A percentile compares a stretch with the other conserved stretches of the same genome.
phyloP scores from a whole-genome alignment of 2,797 vertebrate species.

The Diplodus sargus region DNA sequence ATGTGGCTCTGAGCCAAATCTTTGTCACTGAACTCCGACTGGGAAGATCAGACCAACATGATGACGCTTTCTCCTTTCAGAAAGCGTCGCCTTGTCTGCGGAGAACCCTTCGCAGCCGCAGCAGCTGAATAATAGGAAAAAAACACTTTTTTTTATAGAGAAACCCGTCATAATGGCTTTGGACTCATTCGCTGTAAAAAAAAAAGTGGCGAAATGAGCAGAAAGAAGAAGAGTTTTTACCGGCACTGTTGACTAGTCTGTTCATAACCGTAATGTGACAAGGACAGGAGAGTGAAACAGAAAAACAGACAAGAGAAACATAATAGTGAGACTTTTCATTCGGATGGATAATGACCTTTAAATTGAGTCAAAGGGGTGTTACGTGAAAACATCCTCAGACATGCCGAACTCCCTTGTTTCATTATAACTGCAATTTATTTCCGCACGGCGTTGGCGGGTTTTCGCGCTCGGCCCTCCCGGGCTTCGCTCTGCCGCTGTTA shows the following conservation, averaged over 20 bases:
- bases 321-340: conserved; percentile 19
- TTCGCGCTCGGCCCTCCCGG: conserved; percentile 27
- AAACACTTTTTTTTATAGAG: neutral
- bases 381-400: conserved; percentile 40
- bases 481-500: conserved; percentile 48
- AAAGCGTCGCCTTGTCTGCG: conserved; percentile 13
- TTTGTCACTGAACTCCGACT: conserved; percentile 5
- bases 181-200: conserved; percentile 39
- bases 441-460: conserved; percentile 16
- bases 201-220: conserved; percentile 17
- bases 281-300: conserved; percentile 28
- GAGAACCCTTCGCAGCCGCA: conserved; percentile 24
- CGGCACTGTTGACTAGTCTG: neutral
- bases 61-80: conserved; percentile 19
- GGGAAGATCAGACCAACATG: conserved; percentile 42
- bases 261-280: conserved; percentile 30
- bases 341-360: conserved; percentile 38
- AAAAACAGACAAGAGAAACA: conserved; percentile 43
- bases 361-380: conserved; percentile 35
- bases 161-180: conserved; percentile 26
- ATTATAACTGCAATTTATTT: conserved; percentile 42
- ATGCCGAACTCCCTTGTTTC: conserved; percentile 20
- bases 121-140: conserved; percentile 16
- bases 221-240: conserved; percentile 14
- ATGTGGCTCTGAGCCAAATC: neutral